Percentiles rank a stretch among this genome's conserved stretches.
Conservation (phyloP, 2,888 invertebrate genomes). For the Dasysyrphus tricinctus region DNA sequence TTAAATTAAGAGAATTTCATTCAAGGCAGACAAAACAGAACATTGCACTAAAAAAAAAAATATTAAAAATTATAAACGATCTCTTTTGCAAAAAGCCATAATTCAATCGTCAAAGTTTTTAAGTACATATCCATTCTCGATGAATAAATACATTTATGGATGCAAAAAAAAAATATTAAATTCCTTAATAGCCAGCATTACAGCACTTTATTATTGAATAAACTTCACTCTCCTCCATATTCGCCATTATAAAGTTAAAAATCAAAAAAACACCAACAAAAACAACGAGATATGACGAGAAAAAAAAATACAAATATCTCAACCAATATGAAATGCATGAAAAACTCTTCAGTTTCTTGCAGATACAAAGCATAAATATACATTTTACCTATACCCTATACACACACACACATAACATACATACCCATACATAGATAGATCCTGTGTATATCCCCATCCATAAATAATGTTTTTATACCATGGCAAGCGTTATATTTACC, state of each 20-base stretch:
- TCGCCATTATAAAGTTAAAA: constrained; percentile 56
- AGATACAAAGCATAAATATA: constrained; percentile 50
- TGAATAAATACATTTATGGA: constrained; percentile 40
- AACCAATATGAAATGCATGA: constrained; percentile 54
- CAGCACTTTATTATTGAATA: constrained; percentile 56
- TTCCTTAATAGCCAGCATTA: constrained; percentile 44
- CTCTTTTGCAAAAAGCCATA: constrained; percentile 24
- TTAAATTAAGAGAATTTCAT: constrained; percentile 8
- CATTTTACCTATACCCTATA: not conserved
- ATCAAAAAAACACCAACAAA: constrained; percentile 25
- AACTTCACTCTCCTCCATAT: constrained; percentile 60
- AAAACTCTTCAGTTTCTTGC: constrained; percentile 64
- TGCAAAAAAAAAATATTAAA: constrained; percentile 16
- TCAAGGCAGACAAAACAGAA: not conserved
- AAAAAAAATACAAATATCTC: constrained; percentile 26
- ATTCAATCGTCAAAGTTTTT: constrained; percentile 43
- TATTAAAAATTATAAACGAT: constrained; percentile 17
- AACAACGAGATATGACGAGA: constrained; percentile 1
- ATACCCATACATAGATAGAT: constrained; percentile 22
- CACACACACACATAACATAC: constrained; percentile 2
- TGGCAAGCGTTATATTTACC: constrained; percentile 74
- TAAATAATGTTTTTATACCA: constrained; percentile 74
- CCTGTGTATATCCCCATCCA: constrained; percentile 42
- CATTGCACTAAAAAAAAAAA: not conserved
- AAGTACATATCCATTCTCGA: constrained; percentile 39